A percentile compares a stretch with the other conserved stretches of the same genome.
These are phyloP conservation scores for Drosophila atripex DNA, from an alignment of 2,888 invertebrate genomes.

Conservation along the genomic window DNA sequence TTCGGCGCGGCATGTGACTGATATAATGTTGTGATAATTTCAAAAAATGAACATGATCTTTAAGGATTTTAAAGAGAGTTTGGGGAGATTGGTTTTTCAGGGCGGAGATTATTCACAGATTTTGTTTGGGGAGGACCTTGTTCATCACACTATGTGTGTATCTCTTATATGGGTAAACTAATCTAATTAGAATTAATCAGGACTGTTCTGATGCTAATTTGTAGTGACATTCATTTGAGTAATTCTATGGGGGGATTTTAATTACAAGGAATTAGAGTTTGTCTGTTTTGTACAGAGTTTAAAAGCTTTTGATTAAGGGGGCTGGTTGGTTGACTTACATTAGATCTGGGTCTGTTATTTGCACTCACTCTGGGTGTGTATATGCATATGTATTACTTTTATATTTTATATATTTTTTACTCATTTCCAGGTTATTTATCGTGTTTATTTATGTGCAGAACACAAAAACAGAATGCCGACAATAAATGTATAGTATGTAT, in stretches of 20 bases:
- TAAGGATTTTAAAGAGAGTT: slow-evolving; percentile 1
- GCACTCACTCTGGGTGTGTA: slow-evolving; percentile 25
- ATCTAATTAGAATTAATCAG: slow-evolving; percentile 45
- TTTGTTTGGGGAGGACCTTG: slow-evolving; percentile 9
- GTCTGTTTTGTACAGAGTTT: slow-evolving; percentile 35
- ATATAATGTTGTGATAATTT: slow-evolving; percentile 22
- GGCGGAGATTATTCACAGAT: slow-evolving; percentile 34
- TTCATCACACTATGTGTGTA: slow-evolving; percentile 12
- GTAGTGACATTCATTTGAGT: slow-evolving; percentile 37
- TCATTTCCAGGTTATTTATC: slow-evolving; percentile 49
- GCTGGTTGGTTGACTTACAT: slow-evolving; percentile 7
- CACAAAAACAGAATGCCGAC: slow-evolving; percentile 66
- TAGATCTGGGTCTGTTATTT: slow-evolving; percentile 6
- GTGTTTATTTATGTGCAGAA: slow-evolving; percentile 44
- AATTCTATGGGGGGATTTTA: slow-evolving; percentile 19
- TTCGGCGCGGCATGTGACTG: slow-evolving; percentile 23
- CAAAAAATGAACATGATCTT: slow-evolving; percentile 15
- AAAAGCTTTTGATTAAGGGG: slow-evolving; percentile 4
- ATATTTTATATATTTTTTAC: slow-evolving; percentile 18
- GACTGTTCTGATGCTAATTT: slow-evolving; percentile 17
- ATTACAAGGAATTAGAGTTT: slow-evolving; percentile 39
- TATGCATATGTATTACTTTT: slow-evolving; percentile 23
- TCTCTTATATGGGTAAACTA: slow-evolving; percentile 60
- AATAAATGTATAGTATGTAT: slow-evolving; percentile 33
- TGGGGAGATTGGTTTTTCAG: not conserved